Conservation (phyloP, 2,797 vertebrate species). For the Siniperca scherzeri region DNA sequence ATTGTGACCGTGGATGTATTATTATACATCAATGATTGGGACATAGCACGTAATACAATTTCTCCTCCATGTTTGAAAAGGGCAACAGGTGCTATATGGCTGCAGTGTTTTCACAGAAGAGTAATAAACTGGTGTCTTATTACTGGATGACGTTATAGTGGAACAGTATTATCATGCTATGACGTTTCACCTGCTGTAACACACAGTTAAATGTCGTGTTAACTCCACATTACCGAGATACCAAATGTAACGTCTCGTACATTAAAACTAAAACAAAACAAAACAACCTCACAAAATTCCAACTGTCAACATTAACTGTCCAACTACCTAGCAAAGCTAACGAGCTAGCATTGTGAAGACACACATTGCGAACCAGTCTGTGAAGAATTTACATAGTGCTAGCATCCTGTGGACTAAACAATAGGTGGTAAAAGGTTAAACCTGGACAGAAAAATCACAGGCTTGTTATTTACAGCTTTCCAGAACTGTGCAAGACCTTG, state of each 20-base stretch:
- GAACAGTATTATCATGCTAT: not conserved
- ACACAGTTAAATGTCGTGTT: not conserved
- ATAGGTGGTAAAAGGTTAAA: not conserved
- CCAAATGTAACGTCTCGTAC: not conserved
- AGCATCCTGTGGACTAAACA: too few species aligned
- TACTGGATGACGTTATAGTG: not conserved
- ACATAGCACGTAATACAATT: not conserved
- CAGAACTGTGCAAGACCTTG: not conserved
- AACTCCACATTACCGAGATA: not conserved
- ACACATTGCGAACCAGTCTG: too few species aligned
- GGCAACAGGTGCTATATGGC: not conserved
- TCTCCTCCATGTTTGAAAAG: not conserved
- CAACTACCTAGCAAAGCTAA: too few species aligned
- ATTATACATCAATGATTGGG: too few species aligned
- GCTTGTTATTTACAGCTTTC: not conserved
- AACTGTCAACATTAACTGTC: too few species aligned
- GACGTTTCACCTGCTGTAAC: not conserved
- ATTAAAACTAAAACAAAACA: not conserved
- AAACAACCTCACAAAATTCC: not conserved
- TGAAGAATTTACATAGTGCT: too few species aligned
- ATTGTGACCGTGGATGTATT: too few species aligned
- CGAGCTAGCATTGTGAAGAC: too few species aligned
- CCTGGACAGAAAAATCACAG: not conserved
- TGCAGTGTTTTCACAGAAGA: too few species aligned
- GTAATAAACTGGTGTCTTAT: not conserved